These are phyloP conservation scores for Dendrocincla fuliginosa DNA, from an alignment of 2,797 vertebrate genomes.

Conservation along the genomic window DNA sequence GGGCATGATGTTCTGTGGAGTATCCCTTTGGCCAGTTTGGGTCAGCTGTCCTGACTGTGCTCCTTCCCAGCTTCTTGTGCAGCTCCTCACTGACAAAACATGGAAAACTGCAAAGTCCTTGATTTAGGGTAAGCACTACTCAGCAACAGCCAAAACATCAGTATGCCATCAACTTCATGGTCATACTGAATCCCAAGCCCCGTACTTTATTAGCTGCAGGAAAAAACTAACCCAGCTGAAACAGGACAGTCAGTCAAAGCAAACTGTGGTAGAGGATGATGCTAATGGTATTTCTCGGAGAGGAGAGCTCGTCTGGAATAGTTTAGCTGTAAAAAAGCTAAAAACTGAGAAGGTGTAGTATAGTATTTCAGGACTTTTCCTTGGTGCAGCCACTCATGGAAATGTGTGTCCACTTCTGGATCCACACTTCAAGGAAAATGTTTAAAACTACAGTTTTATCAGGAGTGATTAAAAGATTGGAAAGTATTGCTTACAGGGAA, in stretches of 20 bases:
- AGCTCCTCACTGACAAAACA: not conserved
- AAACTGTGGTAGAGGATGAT: not conserved
- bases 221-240: not conserved
- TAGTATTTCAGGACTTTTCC: not conserved
- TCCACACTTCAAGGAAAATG: not conserved
- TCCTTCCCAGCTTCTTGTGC: not conserved
- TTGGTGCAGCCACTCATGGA: not conserved
- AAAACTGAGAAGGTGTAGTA: not conserved
- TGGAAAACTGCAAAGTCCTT: not conserved
- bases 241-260: not conserved
- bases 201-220: not conserved
- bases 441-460: not conserved
- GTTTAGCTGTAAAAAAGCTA: not conserved
- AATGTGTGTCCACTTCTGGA: not conserved
- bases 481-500: not conserved
- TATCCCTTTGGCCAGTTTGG: not conserved
- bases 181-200: not conserved
- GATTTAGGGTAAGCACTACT: not conserved
- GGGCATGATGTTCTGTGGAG: not conserved
- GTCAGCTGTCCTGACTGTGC: not conserved
- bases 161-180: not conserved
- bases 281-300: not conserved
- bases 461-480: not conserved
- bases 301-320: not conserved
- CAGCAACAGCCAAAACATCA: not conserved